Base-by-base conservation (phyloP, 2,113 vertebrate genomes). In the Saguinus midas region DNA sequence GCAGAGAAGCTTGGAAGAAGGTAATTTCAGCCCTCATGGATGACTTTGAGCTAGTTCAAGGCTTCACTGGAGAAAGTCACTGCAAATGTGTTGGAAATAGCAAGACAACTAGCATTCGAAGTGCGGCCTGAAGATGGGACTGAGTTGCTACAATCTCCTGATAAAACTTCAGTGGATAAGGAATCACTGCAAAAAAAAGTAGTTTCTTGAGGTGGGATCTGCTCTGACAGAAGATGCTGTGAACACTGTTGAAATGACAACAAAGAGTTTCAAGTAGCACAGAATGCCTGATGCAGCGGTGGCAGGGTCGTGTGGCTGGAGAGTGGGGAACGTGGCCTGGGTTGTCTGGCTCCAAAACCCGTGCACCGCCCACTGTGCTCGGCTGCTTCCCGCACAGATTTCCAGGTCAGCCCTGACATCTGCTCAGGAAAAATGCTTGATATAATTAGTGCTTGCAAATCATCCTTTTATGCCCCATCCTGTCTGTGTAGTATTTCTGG, bases 351-450 rank as follows among this genome's bases (percentile, higher is more conserved):
- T 8, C 64, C 61, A 40, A 43, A 20, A 52, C 64, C 13, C 3
- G 0, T 23, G 6, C 4, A 23, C n/a, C 12, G 43, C 35, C 13
- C 27, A 1, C 50, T 9, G 0, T 16, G 55, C 64, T 6, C 7
- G 25, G 72, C 84, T 75, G 72, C 48, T 66, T 40, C 72, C 57
- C 5, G 1, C 32, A 48, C 14, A 70, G 52, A 40, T 29, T 21
- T 27, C 76, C 70, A 64, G 45, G 29, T 25, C 87, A 84, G 11
- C 35, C 32, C 48, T 73, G 48, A 10, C 55, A 21, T 61, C 50
- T 9, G 8, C 64, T 32, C 23, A 9, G 29, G 8, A 37, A 37
- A 43, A 58, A 6, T 0, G 2, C 50, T 25, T 11, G 45, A 3
- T 48, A 0, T 35, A 40, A 14, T 73, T n/a, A 10, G 21, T 8